Evolutionary conservation across 2,113 vertebrate species (phyloP), one percentile per base, ranked within the genome.

Genomic region (Sinocyclocheilus rhinocerous): DNA sequence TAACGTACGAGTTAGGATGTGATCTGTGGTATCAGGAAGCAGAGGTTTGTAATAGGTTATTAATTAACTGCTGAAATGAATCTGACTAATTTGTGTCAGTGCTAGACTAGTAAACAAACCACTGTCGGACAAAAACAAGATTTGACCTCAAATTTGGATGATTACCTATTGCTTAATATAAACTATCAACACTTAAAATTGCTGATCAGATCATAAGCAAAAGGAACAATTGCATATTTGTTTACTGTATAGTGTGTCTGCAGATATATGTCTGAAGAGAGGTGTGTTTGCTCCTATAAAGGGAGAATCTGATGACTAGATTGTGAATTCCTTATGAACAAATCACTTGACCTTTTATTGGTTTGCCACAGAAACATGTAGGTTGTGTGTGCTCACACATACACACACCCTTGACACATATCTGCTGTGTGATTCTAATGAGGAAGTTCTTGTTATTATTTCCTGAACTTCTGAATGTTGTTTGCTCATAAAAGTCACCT

Each of bases 41-140:
- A 39, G 39, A 15, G n/a, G 80, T 63, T 24, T 72, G 59, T 24
- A 20, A 59, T 55, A 5, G 18, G 77, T 85, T 85, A 88, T 82
- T 70, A 85, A 77, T 61, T 85, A 85, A 85, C 87, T 42, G 57
- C 29, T 48, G 52, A n/a, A 48, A 4, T 26, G 16, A 59, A 85
- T 81, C 16, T 4, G 63, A 33, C 36, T 36, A 76, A 79, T 36
- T 36, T 81, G 73, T 65, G 73, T 75, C 57, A 33, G 5, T 36
- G 48, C 50, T 55, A 36, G 8, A 67, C 18, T 22, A 45, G 42
- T 45, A 81, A 88, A 69, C 70, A 70, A 50, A 42, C 8, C 1
- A 55, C 45, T 48, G 45, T 12, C 10, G 18, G 69, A 39, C 52
- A 79, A 57, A 48, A 29, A 52, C 6, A 29, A 61, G 16, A 42